phyloP scores from a whole-genome alignment of 1,140 invertebrate species.

The Bombus consobrinus region DNA sequence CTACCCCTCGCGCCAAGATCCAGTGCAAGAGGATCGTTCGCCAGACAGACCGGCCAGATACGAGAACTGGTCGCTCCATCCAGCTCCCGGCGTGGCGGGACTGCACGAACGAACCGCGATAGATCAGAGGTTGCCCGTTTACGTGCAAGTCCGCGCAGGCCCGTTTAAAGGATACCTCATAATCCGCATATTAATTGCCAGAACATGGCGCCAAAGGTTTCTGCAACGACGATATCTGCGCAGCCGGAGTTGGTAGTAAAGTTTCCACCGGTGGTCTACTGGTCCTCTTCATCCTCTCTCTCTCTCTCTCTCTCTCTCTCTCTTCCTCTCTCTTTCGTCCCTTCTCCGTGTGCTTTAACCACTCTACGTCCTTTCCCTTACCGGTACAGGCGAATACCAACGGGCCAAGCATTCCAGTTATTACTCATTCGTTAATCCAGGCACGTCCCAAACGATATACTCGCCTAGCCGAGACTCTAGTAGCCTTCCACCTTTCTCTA shows the following conservation, averaged over 20 bases:
- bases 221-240: conserved; percentile 58
- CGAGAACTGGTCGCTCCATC: not conserved
- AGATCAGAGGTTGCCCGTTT: conserved; percentile 46
- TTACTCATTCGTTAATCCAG: conserved; percentile 75
- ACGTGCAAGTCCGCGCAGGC: conserved; percentile 20
- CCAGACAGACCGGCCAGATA: not conserved
- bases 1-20: not conserved
- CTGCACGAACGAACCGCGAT: not conserved
- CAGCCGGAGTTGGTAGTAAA: conserved; percentile 48
- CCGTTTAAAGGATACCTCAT: conserved; percentile 61
- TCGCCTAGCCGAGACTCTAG: conserved; percentile 57
- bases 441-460: conserved; percentile 74
- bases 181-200: conserved; percentile 71
- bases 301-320: not conserved
- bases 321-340: too few relatives aligned
- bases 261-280: conserved; percentile 60
- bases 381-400: conserved; percentile 54
- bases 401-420: conserved; percentile 70
- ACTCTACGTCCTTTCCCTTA: not conserved
- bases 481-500: conserved; percentile 10
- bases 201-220: conserved; percentile 53
- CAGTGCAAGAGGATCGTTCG: not conserved
- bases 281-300: not conserved
- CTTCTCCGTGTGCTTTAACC: not conserved
- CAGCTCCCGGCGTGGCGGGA: not conserved